These are phyloP conservation scores for Callorhinus ursinus DNA, from an alignment of 2,113 vertebrate genomes.

Conservation along the genomic window DNA sequence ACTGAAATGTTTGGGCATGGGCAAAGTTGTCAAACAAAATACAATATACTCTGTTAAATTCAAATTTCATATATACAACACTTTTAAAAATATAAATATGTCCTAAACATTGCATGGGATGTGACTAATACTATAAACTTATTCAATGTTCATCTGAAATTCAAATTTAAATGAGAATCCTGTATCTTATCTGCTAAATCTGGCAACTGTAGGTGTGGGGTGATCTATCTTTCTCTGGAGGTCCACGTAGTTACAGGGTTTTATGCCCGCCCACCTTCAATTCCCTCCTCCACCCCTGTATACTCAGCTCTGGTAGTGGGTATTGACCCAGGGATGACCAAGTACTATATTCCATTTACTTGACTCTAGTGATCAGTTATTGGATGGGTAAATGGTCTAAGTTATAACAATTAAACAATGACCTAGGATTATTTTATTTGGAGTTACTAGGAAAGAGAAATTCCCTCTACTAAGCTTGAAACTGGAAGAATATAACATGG, in stretches of 20 bases:
- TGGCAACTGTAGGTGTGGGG: neutral
- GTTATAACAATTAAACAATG: neutral
- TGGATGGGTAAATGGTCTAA: neutral
- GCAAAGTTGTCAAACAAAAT: neutral
- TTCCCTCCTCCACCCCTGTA: neutral
- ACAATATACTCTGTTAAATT: neutral
- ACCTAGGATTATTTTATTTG: neutral
- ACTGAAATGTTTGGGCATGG: neutral
- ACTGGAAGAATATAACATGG: neutral
- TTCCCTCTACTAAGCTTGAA: neutral
- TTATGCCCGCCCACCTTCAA: neutral
- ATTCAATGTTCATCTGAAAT: neutral
- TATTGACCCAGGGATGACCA: neutral
- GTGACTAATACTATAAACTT: neutral
- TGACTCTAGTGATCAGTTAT: neutral
- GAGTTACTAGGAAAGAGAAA: neutral
- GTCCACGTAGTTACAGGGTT: fast-evolving
- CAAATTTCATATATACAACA: neutral
- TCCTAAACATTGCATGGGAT: neutral
- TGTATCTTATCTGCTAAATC: neutral
- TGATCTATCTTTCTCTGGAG: neutral
- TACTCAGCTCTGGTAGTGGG: neutral
- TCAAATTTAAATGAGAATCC: neutral
- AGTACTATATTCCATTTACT: neutral
- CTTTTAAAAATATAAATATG: neutral